Conservation (phyloP, 2,113 vertebrate species). For the Tiliqua scincoides region DNA sequence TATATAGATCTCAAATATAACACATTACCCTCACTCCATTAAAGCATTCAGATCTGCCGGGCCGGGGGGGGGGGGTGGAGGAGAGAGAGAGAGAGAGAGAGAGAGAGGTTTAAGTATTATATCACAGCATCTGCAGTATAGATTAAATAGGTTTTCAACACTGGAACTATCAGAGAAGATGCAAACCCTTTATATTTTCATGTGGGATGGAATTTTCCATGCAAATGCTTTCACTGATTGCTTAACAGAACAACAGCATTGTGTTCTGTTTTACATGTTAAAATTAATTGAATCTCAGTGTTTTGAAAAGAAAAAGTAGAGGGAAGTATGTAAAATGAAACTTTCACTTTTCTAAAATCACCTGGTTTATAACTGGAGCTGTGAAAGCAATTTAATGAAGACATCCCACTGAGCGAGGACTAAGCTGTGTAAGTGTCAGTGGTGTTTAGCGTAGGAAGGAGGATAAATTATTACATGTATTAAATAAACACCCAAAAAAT, state of each 20-base stretch:
- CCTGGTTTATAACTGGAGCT: constrained; percentile 13
- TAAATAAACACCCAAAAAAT: constrained; percentile 22
- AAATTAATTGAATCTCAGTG: background rate
- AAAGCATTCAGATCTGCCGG: constrained; percentile 21
- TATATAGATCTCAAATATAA: background rate
- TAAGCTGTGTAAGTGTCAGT: background rate
- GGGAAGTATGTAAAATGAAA: background rate
- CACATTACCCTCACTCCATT: background rate
- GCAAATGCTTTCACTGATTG: background rate
- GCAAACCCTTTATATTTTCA: no score
- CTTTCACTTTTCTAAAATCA: constrained; percentile 17
- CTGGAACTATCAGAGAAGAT: background rate
- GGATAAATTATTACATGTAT: constrained; percentile 14
- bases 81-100: no score
- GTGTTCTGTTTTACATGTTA: background rate
- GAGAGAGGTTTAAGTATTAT: constrained; percentile 30
- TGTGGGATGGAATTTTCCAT: background rate
- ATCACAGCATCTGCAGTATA: background rate
- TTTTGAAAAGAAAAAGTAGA: background rate
- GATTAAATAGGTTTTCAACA: constrained; percentile 37
- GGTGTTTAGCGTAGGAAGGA: background rate
- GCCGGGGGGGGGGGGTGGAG: no score
- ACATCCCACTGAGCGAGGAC: background rate
- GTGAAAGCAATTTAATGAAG: constrained; percentile 22
- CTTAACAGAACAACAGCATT: background rate